Conservation (phyloP, 2,113 vertebrate species). For the Passer montanus region DNA sequence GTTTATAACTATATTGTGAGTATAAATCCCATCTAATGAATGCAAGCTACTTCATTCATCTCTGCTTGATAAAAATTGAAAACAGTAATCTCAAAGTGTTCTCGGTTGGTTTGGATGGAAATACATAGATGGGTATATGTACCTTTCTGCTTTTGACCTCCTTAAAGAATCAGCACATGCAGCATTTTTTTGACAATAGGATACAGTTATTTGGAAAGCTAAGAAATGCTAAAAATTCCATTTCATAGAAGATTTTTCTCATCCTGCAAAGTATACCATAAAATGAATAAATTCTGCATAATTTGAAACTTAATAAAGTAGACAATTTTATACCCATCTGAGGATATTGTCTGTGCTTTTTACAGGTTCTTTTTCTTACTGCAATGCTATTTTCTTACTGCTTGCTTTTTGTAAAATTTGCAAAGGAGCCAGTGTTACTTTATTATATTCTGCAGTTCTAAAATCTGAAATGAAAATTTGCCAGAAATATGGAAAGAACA, state of each 20-base stretch:
- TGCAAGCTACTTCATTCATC: neutral
- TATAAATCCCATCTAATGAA: neutral
- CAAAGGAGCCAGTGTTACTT: neutral
- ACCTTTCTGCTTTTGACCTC: neutral
- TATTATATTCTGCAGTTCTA: neutral
- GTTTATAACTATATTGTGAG: neutral
- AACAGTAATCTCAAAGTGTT: neutral
- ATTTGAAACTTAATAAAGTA: neutral
- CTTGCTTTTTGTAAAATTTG: neutral
- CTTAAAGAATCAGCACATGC: neutral
- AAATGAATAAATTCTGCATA: neutral
- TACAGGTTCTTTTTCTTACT: neutral
- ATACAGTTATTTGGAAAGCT: neutral
- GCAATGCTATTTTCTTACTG: neutral
- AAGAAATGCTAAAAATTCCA: neutral
- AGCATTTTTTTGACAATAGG: neutral
- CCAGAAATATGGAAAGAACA: neutral
- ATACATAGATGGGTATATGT: neutral
- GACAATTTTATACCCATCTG: neutral
- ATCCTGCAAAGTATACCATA: neutral
- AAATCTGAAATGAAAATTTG: neutral
- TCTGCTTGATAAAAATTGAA: neutral
- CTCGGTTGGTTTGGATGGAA: neutral
- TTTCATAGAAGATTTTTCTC: constrained; percentile 1
- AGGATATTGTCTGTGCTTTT: neutral